Evolutionary conservation across 2,888 invertebrate genomes (phyloP), one percentile per base, ranked within the genome.

Genomic region (Drosophila pseudotalamancana): DNA sequence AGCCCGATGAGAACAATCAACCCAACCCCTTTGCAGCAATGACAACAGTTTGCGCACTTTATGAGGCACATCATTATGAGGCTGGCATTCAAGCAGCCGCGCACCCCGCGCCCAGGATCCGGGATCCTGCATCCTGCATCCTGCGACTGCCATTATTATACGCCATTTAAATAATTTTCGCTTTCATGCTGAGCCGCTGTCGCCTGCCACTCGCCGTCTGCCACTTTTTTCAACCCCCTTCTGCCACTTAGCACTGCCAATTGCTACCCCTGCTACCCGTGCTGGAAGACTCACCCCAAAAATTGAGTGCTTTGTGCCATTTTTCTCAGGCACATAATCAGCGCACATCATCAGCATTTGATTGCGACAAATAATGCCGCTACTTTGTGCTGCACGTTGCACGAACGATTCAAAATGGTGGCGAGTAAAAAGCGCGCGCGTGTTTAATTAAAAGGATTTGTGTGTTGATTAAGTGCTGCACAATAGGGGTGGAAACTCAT

Each of bases 331-430:
- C 86, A 71, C 70, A 81, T 88, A 88, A 89, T 89, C 89, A 88
- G 72, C 78, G 88, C 83, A 86, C 87, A 89, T 89, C 89, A 89
- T 89, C 90, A 89, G 83, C 79, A 76, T 88, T 90, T 90, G 90
- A 90, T 89, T 89, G 90, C 90, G 88, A 89, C 90, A 90, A 90
- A 90, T 89, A 89, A 89, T 89, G 89, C 89, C 77, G 86, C 88
- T 82, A 86, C 89, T 89, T 89, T 89, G 89, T 77, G 89, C 77
- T 88, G 72, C 87, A 37, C 35, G 42, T 42, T 57, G 51, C 32
- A 51, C 18, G 11, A 12, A 42, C 9, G 32, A 31, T 50, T 27
- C 60, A 81, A 87, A 84, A 87, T 82, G 82, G 82, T 87, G 68
- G 12, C 37, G 54, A 55, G 40, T 75, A 61, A 56, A 74, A 61